Evolutionary conservation across 2,113 vertebrate species (phyloP), one percentile per base, ranked within the genome.

Genomic region (Junco hyemalis): DNA sequence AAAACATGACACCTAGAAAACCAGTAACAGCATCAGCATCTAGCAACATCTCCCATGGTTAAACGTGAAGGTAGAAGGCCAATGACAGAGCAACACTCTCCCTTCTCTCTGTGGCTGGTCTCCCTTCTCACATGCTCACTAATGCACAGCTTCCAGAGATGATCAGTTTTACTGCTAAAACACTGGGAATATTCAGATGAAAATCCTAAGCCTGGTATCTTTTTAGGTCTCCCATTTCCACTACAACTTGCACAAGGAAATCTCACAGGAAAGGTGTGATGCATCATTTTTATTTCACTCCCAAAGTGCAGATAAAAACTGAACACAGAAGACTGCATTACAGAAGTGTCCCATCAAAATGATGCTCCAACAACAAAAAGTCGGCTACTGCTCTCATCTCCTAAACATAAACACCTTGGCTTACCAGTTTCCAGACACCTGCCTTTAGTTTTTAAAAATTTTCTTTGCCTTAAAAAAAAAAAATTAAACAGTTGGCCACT

Each of bases 401-500:
- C 42, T 36, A 51, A 90, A 44, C 20, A 61, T 11, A 38, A 64
- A 35, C 21, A 81, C 20, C 20, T 88, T 44, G n/a, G 50, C 6
- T 76, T 79, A 64, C 5, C 48, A 65, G 13, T 51, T 86, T 70
- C 36, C 29, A 84, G 15, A 53, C 8, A 71, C 1, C 22, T 6
- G 5, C 25, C 40, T 77, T 47, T 54, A 6, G 23, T 87, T 94
- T 66, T 54, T 18, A 71, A 82, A 10, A 44, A n/a, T n/a, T 71
- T 73, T 54, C 35, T 96, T 95, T 81, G 29, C 44, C 60, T 88
- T 87, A 47, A 45, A 77, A 84, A 87, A 94, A 94, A 35, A 40
- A 26, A 53, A 36, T 36, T 9, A 84, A 7, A 64, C 45, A 69
- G 10, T 48, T 53, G 69, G 22, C 6, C 16, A 98, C 98, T 98